A percentile compares a stretch with the other conserved stretches of the same genome.
phyloP scores from a whole-genome alignment of 2,113 vertebrate species.

The Aegithalos caudatus region DNA sequence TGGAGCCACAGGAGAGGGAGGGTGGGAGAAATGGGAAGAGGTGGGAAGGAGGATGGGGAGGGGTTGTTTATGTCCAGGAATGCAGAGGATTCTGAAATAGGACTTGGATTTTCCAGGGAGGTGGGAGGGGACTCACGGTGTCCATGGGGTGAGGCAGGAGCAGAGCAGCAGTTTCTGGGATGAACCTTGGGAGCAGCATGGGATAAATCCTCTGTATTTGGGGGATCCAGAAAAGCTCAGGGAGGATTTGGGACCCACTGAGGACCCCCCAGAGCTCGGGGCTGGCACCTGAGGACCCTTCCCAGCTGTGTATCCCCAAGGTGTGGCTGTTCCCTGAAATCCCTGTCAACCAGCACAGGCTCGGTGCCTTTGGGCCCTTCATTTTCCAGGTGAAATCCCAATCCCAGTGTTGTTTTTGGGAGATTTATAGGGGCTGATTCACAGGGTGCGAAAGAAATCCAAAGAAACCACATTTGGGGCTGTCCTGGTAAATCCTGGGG shows the following conservation, averaged over 20 bases:
- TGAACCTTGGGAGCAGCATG: not conserved
- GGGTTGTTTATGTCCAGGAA: not conserved
- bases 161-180: not conserved
- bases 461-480: not conserved
- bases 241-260: not conserved
- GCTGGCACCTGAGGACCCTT: not conserved
- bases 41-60: not conserved
- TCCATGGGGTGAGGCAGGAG: accelerated
- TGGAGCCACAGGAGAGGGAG: not conserved
- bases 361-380: not conserved
- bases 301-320: not conserved
- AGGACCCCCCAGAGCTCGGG: not conserved
- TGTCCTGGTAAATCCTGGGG: not conserved
- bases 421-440: not conserved
- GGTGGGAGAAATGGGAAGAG: not conserved
- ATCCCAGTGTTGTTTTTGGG: not conserved
- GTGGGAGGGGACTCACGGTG: accelerated
- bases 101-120: not conserved
- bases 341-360: accelerated
- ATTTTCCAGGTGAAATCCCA: not conserved
- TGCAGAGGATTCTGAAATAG: not conserved
- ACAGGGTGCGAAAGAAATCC: not conserved
- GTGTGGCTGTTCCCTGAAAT: not conserved
- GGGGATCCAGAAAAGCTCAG: not conserved
- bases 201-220: not conserved